These are phyloP conservation scores for Clarias batrachus DNA, from an alignment of 2,113 vertebrate genomes.

Conservation along the genomic window DNA sequence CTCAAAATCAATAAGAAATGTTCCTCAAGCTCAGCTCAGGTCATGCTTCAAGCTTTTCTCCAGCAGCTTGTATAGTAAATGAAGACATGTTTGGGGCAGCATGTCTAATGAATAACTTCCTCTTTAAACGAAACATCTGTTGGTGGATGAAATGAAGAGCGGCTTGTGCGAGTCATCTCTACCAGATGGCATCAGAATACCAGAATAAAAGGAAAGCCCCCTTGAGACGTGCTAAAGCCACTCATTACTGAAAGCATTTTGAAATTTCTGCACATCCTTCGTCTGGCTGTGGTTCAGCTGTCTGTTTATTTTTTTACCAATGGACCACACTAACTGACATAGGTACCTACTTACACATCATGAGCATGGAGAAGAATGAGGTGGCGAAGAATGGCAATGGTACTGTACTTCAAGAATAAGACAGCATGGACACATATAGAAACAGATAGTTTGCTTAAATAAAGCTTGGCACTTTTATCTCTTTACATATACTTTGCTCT, in stretches of 20 bases:
- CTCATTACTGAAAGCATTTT: background rate
- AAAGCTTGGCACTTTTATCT: background rate
- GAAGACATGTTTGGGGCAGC: background rate
- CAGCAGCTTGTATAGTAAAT: slow-evolving; percentile 4
- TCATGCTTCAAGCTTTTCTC: background rate
- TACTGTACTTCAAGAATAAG: background rate
- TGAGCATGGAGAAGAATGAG: background rate
- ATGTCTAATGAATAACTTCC: slow-evolving; percentile 27
- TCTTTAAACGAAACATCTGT: slow-evolving; percentile 29
- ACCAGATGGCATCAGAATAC: slow-evolving; percentile 38
- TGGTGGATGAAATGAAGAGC: slow-evolving; percentile 8
- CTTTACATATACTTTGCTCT: background rate
- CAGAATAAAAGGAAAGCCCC: slow-evolving; percentile 17
- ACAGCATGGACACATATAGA: background rate
- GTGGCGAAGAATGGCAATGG: background rate
- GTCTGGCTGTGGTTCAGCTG: background rate
- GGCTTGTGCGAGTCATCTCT: background rate
- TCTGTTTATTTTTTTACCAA: background rate
- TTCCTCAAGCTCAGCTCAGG: background rate
- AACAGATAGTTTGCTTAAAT: slow-evolving; percentile 1
- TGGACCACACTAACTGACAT: background rate
- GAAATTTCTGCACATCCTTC: background rate
- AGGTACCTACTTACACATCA: slow-evolving; percentile 9
- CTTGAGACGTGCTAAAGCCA: slow-evolving; percentile 6
- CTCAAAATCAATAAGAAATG: background rate